Conservation (phyloP, 2,113 vertebrate species). For the Pseudorhombus dupliciocellatus region DNA sequence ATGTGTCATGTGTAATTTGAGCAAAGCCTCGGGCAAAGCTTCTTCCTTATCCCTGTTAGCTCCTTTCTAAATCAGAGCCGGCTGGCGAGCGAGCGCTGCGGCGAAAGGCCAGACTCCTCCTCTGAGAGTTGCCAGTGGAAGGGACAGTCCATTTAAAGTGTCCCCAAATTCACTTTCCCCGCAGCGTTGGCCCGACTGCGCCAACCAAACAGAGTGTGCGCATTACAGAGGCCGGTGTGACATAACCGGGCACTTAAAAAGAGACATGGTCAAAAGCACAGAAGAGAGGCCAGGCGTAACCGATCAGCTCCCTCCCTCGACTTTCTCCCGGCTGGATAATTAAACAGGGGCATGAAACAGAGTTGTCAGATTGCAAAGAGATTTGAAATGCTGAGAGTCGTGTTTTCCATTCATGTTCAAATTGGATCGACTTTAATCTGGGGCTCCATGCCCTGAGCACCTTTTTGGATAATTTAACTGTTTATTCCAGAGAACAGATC, state of each 20-base stretch:
- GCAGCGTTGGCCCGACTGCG: slow-evolving; percentile 17
- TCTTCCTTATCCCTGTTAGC: slow-evolving; percentile 42
- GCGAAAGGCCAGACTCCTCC: slow-evolving; percentile 48
- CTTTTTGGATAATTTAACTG: too few species aligned
- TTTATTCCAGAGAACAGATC: too few species aligned
- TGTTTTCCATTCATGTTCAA: too few species aligned
- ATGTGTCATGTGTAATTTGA: slow-evolving; percentile 70
- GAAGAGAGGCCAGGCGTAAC: not conserved
- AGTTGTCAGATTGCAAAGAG: too few species aligned
- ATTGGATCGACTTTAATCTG: too few species aligned
- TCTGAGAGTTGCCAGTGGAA: slow-evolving; percentile 48
- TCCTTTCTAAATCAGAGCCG: slow-evolving; percentile 41
- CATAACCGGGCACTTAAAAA: slow-evolving; percentile 18
- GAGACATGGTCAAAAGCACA: slow-evolving; percentile 21
- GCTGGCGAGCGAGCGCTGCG: slow-evolving; percentile 7
- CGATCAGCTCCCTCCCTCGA: not conserved
- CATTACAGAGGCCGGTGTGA: not conserved
- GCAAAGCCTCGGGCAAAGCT: slow-evolving; percentile 49
- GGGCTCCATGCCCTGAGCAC: too few species aligned
- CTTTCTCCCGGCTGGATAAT: too few species aligned
- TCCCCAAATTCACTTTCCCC: slow-evolving; percentile 46
- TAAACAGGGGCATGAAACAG: too few species aligned
- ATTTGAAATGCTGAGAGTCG: too few species aligned
- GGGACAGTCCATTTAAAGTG: slow-evolving; percentile 52
- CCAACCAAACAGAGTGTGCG: not conserved